Percentiles rank a stretch among this genome's conserved stretches.
These are phyloP conservation scores for Megathymus violae DNA, from an alignment of 1,140 invertebrate genomes.

Conservation along the genomic window DNA sequence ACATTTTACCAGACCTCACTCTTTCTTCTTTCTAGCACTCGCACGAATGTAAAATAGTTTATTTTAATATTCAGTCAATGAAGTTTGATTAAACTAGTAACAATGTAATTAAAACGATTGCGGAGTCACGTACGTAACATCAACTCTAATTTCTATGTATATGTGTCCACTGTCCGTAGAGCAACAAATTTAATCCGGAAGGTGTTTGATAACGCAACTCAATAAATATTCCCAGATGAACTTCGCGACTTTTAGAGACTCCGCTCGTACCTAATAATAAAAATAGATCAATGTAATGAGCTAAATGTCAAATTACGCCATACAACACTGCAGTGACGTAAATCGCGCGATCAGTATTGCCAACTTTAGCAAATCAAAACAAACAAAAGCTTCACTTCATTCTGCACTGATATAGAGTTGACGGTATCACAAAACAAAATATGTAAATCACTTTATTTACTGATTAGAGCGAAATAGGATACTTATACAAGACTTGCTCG, in stretches of 20 bases:
- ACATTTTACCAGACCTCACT: constrained; percentile 58
- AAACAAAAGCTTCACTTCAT: constrained; percentile 44
- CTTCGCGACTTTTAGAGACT: constrained; percentile 50
- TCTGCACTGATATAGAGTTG: constrained; percentile 8
- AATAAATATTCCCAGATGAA: constrained; percentile 27
- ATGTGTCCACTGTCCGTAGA: constrained; percentile 19
- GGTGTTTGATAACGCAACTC: too few relatives aligned
- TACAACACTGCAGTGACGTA: constrained; percentile 10
- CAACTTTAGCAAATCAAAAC: constrained; percentile 62
- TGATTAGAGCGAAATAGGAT: not conserved
- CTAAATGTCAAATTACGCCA: constrained; percentile 41
- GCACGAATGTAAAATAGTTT: not conserved
- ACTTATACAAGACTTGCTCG: not conserved
- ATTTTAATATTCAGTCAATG: constrained; percentile 2
- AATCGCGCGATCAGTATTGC: constrained; percentile 69
- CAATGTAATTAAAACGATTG: constrained; percentile 15
- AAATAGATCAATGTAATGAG: constrained; percentile 72
- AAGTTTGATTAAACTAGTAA: constrained; percentile 32
- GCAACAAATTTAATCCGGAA: constrained; percentile 6
- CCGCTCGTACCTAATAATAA: constrained; percentile 44
- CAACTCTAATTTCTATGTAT: not conserved
- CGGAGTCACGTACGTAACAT: constrained; percentile 41
- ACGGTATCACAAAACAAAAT: too few relatives aligned
- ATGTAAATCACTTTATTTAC: not conserved
- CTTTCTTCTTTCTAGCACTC: too few relatives aligned